These are phyloP conservation scores for Epinotia demarniana DNA, from an alignment of 2,888 invertebrate genomes.

Conservation along the genomic window DNA sequence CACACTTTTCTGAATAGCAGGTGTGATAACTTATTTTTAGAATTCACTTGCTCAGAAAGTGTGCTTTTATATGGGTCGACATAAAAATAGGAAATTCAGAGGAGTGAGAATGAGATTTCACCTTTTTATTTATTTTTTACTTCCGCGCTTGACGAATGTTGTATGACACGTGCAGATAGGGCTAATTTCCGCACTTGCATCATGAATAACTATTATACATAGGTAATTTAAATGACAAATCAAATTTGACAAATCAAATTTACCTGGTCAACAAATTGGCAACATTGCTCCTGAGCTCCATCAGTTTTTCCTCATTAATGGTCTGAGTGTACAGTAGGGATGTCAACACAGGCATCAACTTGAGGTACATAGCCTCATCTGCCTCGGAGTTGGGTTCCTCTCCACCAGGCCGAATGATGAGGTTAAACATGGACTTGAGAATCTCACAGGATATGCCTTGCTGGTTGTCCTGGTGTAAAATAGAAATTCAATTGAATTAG, in stretches of 20 bases:
- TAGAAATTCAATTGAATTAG: background rate
- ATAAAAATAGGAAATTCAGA: too few species aligned
- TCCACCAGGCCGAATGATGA: constrained; percentile 83
- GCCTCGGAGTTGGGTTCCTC: constrained; percentile 82
- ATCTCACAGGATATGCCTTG: constrained; percentile 89
- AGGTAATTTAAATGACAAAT: background rate
- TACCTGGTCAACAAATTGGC: constrained; percentile 91
- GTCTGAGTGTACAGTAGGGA: constrained; percentile 87
- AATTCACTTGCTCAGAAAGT: too few species aligned
- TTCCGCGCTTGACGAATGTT: too few species aligned
- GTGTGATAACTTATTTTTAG: too few species aligned
- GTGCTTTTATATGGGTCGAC: too few species aligned
- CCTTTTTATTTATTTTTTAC: too few species aligned
- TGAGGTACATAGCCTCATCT: constrained; percentile 89
- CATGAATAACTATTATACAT: too few species aligned
- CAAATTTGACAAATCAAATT: constrained; percentile 6
- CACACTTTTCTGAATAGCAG: too few species aligned
- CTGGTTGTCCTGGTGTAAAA: constrained; percentile 80
- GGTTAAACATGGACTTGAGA: constrained; percentile 91
- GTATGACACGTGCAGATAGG: too few species aligned
- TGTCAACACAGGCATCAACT: constrained; percentile 89
- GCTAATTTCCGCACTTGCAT: too few species aligned
- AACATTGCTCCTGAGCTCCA: constrained; percentile 90
- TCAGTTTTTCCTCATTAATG: constrained; percentile 84
- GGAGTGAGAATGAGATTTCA: too few species aligned